Percentiles rank a stretch among this genome's conserved stretches.
These are phyloP conservation scores for Scaptomyza caliginosa DNA, from an alignment of 2,888 invertebrate genomes.

Conservation along the genomic window DNA sequence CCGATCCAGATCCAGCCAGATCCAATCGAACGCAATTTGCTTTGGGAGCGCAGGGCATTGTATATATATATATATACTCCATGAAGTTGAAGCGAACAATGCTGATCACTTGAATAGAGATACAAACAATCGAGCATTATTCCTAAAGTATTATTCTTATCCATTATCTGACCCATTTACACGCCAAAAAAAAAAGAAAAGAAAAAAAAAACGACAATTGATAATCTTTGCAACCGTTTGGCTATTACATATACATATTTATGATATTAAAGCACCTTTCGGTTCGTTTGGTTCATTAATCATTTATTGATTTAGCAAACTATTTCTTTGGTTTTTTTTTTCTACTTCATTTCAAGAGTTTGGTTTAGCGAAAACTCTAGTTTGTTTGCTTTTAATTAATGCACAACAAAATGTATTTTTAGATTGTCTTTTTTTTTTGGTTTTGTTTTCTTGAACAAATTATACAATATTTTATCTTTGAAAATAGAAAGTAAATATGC, in stretches of 20 bases:
- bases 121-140: slow-evolving; percentile 17
- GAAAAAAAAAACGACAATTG: too few species aligned
- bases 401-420: not conserved
- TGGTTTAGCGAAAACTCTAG: not conserved
- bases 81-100: slow-evolving; percentile 32
- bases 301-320: not conserved
- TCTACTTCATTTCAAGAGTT: not conserved
- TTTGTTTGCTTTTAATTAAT: not conserved
- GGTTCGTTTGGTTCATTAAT: slow-evolving; percentile 3
- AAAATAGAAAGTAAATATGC: slow-evolving; percentile 19
- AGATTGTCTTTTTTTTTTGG: not conserved
- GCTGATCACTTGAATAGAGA: slow-evolving; percentile 36
- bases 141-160: slow-evolving; percentile 4
- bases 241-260: not conserved
- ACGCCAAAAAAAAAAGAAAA: not conserved
- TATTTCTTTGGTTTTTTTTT: not conserved
- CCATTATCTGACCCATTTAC: slow-evolving; percentile 14
- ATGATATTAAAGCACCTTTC: not conserved
- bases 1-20: slow-evolving; percentile 60
- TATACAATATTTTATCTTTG: not conserved
- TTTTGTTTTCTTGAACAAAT: too few species aligned
- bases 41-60: slow-evolving; percentile 2
- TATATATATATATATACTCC: not conserved
- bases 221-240: slow-evolving; percentile 1
- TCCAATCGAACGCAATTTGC: slow-evolving; percentile 22